These are phyloP conservation scores for Bombus soroeensis DNA, from an alignment of 1,140 invertebrate species.

Conservation along the genomic window DNA sequence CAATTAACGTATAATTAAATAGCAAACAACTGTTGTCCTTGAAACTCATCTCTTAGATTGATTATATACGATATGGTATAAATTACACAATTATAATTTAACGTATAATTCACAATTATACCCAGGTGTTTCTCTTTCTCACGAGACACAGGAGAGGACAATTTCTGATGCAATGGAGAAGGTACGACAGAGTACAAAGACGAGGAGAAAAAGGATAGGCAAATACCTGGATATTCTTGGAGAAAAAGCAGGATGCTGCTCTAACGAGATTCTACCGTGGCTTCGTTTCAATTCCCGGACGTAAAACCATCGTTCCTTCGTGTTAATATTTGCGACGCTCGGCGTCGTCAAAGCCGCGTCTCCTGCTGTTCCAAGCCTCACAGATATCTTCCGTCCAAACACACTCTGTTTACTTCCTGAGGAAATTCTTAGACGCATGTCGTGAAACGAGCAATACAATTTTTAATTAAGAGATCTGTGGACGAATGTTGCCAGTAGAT, in stretches of 20 bases:
- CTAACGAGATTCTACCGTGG: background rate
- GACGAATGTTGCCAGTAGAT: background rate
- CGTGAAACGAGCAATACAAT: background rate
- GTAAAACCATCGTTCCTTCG: background rate
- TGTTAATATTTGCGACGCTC: constrained; percentile 36
- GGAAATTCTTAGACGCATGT: constrained; percentile 20
- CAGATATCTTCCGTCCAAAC: background rate
- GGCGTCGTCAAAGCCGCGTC: constrained; percentile 2
- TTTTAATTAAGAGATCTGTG: constrained; percentile 12
- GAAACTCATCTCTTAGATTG: background rate
- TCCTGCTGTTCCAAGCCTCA: background rate
- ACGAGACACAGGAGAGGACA: too few species aligned
- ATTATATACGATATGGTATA: background rate
- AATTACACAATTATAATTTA: background rate
- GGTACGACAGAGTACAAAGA: background rate
- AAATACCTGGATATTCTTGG: background rate
- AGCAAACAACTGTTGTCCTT: background rate
- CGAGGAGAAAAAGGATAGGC: background rate
- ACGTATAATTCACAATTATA: background rate
- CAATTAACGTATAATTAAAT: background rate
- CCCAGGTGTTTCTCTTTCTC: too few species aligned
- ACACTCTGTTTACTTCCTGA: background rate
- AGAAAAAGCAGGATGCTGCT: background rate
- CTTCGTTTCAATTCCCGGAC: constrained; percentile 11
- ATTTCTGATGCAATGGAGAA: background rate